Evolutionary conservation across 2,888 invertebrate species (phyloP).

Genomic region (Blastobasis lacticolella): DNA sequence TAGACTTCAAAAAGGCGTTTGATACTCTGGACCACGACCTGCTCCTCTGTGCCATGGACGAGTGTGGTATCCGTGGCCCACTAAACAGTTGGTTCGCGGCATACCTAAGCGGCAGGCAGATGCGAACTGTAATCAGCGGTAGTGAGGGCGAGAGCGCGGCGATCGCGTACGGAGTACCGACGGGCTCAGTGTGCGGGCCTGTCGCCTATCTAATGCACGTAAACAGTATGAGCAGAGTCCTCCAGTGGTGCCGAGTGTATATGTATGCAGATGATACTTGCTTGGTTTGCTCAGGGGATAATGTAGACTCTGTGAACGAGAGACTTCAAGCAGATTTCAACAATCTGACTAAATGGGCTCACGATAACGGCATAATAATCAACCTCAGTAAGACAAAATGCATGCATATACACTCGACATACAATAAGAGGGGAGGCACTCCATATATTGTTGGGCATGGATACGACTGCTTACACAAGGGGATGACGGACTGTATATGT

Average conservation of each 20-base stretch:
- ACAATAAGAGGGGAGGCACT: too few relatives aligned
- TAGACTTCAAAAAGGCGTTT: constrained; percentile 15
- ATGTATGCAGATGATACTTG: constrained; percentile 18
- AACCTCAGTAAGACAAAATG: too few relatives aligned
- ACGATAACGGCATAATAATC: too few relatives aligned
- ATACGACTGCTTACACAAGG: too few relatives aligned
- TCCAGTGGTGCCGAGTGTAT: constrained; percentile 7
- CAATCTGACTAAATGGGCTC: constrained; percentile 9
- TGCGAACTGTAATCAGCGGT: constrained; percentile 6
- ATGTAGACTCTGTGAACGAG: not conserved
- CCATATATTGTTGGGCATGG: too few relatives aligned
- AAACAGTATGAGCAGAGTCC: constrained; percentile 5
- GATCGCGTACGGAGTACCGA: constrained; percentile 13
- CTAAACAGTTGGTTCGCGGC: constrained; percentile 10
- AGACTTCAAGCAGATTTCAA: constrained; percentile 9
- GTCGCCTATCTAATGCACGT: constrained; percentile 15
- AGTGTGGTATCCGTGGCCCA: constrained; percentile 12
- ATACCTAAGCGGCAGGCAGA: constrained; percentile 10
- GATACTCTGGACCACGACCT: constrained; percentile 11
- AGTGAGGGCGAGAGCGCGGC: constrained; percentile 1
- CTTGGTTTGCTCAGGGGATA: constrained; percentile 11
- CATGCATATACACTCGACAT: too few relatives aligned
- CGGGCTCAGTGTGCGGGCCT: constrained; percentile 16
- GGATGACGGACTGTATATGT: too few relatives aligned
- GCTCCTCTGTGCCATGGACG: constrained; percentile 4